These are phyloP conservation scores for Drosophila neocordata DNA, from an alignment of 1,140 invertebrate genomes.

Conservation along the genomic window DNA sequence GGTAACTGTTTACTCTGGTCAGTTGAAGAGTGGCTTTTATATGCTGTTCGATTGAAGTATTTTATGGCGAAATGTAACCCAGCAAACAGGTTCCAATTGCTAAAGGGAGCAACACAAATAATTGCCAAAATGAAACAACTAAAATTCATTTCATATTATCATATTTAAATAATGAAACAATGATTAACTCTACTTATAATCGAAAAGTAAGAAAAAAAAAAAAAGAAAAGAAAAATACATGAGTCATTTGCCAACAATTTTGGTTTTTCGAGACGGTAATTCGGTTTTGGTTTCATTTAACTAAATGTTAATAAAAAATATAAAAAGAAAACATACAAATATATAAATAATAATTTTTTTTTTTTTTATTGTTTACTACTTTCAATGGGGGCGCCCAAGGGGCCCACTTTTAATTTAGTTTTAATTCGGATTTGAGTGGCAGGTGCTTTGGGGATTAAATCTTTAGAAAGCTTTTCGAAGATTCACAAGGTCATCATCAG, in stretches of 20 bases:
- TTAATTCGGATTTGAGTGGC: constrained; percentile 41
- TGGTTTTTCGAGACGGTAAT: constrained; percentile 66
- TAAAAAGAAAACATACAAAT: neutral
- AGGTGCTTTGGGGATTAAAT: constrained; percentile 48
- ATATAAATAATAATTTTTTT: neutral
- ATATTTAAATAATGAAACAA: constrained; percentile 69
- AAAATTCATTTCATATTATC: constrained; percentile 40
- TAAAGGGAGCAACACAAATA: constrained; percentile 53
- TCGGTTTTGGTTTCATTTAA: constrained; percentile 61
- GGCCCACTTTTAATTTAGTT: constrained; percentile 20
- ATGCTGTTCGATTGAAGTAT: constrained; percentile 36
- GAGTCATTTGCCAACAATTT: constrained; percentile 79
- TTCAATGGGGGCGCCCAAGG: constrained; percentile 61
- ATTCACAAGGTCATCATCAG: constrained; percentile 62
- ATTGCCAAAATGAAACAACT: constrained; percentile 61
- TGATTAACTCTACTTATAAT: constrained; percentile 47
- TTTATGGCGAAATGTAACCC: constrained; percentile 14
- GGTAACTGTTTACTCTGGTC: constrained; percentile 73
- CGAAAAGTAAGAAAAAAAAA: constrained; percentile 18
- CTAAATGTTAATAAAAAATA: constrained; percentile 4
- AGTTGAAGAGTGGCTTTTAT: constrained; percentile 67
- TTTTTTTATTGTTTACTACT: constrained; percentile 42
- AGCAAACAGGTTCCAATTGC: constrained; percentile 62
- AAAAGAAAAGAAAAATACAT: constrained; percentile 52
- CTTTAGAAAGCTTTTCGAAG: constrained; percentile 59